Evolutionary conservation across 2,888 invertebrate species (phyloP).

Genomic region (Drosophila leonis): DNA sequence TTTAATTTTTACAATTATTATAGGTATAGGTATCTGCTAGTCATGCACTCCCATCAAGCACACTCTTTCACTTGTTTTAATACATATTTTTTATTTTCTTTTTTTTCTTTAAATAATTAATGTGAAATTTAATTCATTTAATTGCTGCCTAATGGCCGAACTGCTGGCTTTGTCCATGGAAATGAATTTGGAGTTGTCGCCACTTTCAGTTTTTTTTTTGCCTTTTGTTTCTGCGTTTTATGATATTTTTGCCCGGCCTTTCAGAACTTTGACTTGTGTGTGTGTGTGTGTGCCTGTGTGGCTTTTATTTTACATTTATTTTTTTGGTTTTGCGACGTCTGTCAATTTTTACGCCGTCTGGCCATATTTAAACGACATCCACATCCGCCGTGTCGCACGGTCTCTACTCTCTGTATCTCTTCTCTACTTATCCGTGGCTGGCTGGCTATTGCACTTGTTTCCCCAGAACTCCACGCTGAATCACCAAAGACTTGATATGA

Average conservation of each 20-base stretch:
- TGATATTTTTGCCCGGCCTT: slow-evolving; percentile 36
- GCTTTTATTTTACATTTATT: slow-evolving; percentile 20
- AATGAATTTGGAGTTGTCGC: slow-evolving; percentile 39
- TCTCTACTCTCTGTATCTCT: slow-evolving; percentile 13
- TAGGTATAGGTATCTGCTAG: not conserved
- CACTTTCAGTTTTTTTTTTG: slow-evolving; percentile 53
- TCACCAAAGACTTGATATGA: slow-evolving; percentile 43
- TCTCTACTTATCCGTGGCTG: slow-evolving; percentile 52
- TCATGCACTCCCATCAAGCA: not conserved
- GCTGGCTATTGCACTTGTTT: slow-evolving; percentile 70
- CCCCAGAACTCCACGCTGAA: slow-evolving; percentile 57
- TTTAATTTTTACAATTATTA: not conserved
- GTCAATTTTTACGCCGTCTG: slow-evolving; percentile 78
- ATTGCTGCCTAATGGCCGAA: slow-evolving; percentile 61
- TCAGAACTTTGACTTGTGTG: slow-evolving; percentile 48
- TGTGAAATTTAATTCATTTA: slow-evolving; percentile 75
- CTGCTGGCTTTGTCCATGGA: slow-evolving; percentile 28
- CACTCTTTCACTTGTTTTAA: not conserved
- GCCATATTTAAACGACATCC: slow-evolving; percentile 75
- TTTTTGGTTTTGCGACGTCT: slow-evolving; percentile 66
- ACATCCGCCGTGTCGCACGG: slow-evolving; percentile 65
- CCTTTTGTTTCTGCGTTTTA: slow-evolving; percentile 19
- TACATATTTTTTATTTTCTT: not conserved
- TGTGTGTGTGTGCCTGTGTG: slow-evolving; percentile 11
- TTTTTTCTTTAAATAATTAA: slow-evolving; percentile 60